Evolutionary conservation across 2,888 invertebrate genomes (phyloP).

Genomic region (Thecocarcelia acutangulata): DNA sequence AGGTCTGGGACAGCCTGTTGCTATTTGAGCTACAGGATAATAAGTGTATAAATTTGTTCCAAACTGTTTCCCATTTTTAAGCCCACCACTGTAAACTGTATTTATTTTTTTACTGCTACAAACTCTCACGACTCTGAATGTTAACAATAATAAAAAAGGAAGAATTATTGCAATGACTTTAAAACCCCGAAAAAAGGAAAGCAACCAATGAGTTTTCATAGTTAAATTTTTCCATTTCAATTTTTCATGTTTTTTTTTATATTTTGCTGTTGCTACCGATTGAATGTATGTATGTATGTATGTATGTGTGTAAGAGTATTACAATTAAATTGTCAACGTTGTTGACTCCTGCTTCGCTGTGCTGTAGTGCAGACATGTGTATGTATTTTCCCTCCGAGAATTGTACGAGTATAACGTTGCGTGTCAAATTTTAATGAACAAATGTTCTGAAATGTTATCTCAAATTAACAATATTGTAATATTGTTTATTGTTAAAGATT

Average conservation of each 20-base stretch:
- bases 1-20: too few relatives aligned
- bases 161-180: slow-evolving; percentile 59
- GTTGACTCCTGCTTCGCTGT: slow-evolving; percentile 10
- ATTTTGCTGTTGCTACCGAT: not conserved
- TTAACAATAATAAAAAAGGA: slow-evolving; percentile 45
- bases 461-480: slow-evolving; percentile 65
- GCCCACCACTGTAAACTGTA: not conserved
- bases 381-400: slow-evolving; percentile 11
- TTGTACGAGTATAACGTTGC: slow-evolving; percentile 57
- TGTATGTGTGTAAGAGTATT: too few relatives aligned
- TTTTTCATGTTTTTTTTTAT: not conserved
- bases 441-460: slow-evolving; percentile 64
- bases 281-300: not conserved
- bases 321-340: slow-evolving; percentile 39
- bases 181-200: slow-evolving; percentile 45
- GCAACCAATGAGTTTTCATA: slow-evolving; percentile 46
- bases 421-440: slow-evolving; percentile 72
- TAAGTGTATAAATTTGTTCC: too few relatives aligned
- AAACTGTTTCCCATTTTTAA: not conserved
- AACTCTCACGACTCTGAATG: slow-evolving; percentile 43
- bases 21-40: too few relatives aligned
- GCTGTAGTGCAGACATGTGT: not conserved
- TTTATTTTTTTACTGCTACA: slow-evolving; percentile 23
- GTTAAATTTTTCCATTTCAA: slow-evolving; percentile 27
- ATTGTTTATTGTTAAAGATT: slow-evolving; percentile 52